Base-by-base conservation (phyloP, 2,113 vertebrate genomes). In the Pelvicachromis taeniatus region DNA sequence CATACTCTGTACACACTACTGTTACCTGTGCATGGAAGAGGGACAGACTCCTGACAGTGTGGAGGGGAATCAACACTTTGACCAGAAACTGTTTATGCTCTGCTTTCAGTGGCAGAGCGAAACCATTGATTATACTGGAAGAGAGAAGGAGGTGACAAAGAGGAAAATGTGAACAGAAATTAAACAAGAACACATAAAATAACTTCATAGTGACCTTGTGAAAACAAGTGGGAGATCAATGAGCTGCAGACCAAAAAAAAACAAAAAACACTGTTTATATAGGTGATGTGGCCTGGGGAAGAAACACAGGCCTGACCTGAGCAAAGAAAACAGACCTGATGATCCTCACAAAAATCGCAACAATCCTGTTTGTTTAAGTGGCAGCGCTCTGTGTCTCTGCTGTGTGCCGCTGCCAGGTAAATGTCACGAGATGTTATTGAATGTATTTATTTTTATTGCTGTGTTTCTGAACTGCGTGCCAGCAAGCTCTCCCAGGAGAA, bases 41-140 rank as follows among this genome's bases (percentile, higher is more conserved):
- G 53, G 99, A 99, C 94, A 99, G 96, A 94, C 98, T 99, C 96
- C 98, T 96, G 96, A 99, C 99, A 38, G 98, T 99, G 94, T 99
- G 99, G 89, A 99, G 97, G 85, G 99, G 99, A 90, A 99, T 98
- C 97, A 99, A 96, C 95, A 99, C 99, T 96, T 99, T 99, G 93
- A 99, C 97, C 97, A 99, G 97, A 95, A 99, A 99, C 96, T 99
- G 98, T 96, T 99, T 99, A 95, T 99, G 99, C 93, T 99, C 99
- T 29, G 98, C 98, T 95, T 99, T 99, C 90, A 99, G 97, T 31
- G 98, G 99, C 96, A 99, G 97, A 96, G 99, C 99, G 88, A 99
- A 99, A 94, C 99, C 99, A 96, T 99, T 99, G 97, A 99, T 99
- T 97, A 99, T 99, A 97, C 99, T 99, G 94, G 29, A 54, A 79